A percentile compares a stretch with the other conserved stretches of the same genome.
Evolutionary conservation across 1,140 invertebrate species (phyloP).

Genomic region (Cephus cinctus): DNA sequence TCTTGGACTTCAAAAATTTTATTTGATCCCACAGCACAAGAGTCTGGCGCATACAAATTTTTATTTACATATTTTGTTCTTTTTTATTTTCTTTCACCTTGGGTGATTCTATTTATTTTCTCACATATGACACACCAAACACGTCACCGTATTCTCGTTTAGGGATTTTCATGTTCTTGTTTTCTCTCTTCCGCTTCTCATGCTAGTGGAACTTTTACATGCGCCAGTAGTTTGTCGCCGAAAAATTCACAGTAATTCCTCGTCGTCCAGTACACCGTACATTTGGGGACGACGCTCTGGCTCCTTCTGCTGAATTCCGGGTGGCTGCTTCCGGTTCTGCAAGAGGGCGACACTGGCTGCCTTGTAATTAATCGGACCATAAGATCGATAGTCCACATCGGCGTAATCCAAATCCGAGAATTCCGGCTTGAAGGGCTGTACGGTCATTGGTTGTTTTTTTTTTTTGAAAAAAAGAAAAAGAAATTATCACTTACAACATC

Average conservation of each 20-base stretch:
- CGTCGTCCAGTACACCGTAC: slow-evolving; percentile 51
- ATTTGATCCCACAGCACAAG: slow-evolving; percentile 50
- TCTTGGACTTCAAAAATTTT: slow-evolving; percentile 24
- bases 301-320: slow-evolving; percentile 4
- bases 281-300: slow-evolving; percentile 47
- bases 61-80: slow-evolving; percentile 29
- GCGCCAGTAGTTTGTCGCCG: background rate
- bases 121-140: no score
- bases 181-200: background rate
- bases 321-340: slow-evolving; percentile 39
- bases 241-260: slow-evolving; percentile 46
- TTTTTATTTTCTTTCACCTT: slow-evolving; percentile 7
- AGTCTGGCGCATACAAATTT: slow-evolving; percentile 29
- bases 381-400: slow-evolving; percentile 83
- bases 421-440: slow-evolving; percentile 69
- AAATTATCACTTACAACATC: slow-evolving; percentile 9
- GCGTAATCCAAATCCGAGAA: slow-evolving; percentile 83
- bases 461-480: slow-evolving; percentile 53
- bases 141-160: no score
- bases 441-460: no score
- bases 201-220: background rate
- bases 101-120: no score
- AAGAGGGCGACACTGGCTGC: slow-evolving; percentile 69
- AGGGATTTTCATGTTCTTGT: slow-evolving; percentile 16
- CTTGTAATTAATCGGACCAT: slow-evolving; percentile 90